Evolutionary conservation across 2,888 invertebrate species (phyloP), one percentile per base, ranked within the genome.

Genomic region (Sarcophaga caerulescens): DNA sequence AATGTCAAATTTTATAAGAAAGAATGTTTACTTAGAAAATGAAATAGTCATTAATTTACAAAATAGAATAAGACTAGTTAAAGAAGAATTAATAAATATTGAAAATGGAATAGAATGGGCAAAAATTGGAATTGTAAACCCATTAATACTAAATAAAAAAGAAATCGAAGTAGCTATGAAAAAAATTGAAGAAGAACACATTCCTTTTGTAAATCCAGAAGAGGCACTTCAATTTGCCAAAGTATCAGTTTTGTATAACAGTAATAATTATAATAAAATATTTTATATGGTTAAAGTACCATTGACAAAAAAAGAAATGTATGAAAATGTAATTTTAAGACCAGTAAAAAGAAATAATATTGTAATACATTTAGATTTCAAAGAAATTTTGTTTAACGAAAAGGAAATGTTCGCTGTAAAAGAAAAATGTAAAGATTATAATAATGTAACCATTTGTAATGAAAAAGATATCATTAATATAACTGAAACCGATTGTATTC

Each of bases 21-120:
- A 74, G 19, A 21, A 81, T 73, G 74, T 81, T n/a, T 60, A 47
- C 25, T 45, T 81, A 60, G 60, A 75, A 81, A 81, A 81, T 17
- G 68, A 79, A 62, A 79, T 79, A 23, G 62, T 84, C 21, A 73
- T 84, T 21, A 79, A 65, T 21, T 70, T 81, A 65, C 75, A 77
- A 57, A 76, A 76, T 23, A 80, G 81, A 77, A 68, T 81, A 60
- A 81, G 62, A 74, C 21, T 79, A 45, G 63, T 75, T 47, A 74
- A 74, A n/a, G 79, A 68, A 62, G 63, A 79, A 19, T 23, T 23
- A 23, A 23, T 23, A 23, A 23, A 23, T 23, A 23, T 23, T 23
- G 23, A 23, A 23, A 23, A 23, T 23, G 23, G 23, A 23, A 23
- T 23, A 23, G 23, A 23, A 23, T 23, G 23, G 59, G 80, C 70